Percentiles rank a stretch among this genome's conserved stretches.
These are phyloP conservation scores for Wiebesia pumilae DNA, from an alignment of 1,140 invertebrate species.

Conservation along the genomic window DNA sequence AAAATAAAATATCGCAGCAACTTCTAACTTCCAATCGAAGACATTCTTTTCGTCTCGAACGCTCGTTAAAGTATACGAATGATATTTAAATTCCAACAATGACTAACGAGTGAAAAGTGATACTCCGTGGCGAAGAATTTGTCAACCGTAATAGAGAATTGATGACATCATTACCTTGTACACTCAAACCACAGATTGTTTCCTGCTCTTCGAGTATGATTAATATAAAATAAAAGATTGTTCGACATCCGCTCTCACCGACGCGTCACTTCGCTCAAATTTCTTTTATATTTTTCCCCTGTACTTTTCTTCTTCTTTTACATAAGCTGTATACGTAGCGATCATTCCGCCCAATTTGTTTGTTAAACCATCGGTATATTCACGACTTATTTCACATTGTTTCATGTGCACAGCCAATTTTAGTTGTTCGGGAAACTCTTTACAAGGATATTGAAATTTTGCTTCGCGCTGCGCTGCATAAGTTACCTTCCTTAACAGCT, in stretches of 20 bases:
- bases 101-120: slow-evolving; percentile 3
- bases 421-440: slow-evolving; percentile 49
- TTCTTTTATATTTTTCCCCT: slow-evolving; percentile 58
- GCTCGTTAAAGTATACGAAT: neutral
- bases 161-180: slow-evolving; percentile 50
- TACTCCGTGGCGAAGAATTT: neutral
- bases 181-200: slow-evolving; percentile 56
- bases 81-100: neutral
- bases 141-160: slow-evolving; percentile 6
- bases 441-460: neutral
- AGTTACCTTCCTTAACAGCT: neutral
- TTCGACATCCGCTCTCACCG: slow-evolving; percentile 72
- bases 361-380: slow-evolving; percentile 66
- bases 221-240: slow-evolving; percentile 75
- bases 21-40: too few relatives aligned
- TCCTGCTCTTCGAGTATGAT: slow-evolving; percentile 67
- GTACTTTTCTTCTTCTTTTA: slow-evolving; percentile 56
- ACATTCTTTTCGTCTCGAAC: neutral
- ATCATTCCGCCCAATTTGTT: slow-evolving; percentile 74
- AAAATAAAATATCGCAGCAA: neutral
- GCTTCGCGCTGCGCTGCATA: neutral
- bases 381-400: slow-evolving; percentile 73
- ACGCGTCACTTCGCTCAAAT: slow-evolving; percentile 63
- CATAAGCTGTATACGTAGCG: slow-evolving; percentile 60
- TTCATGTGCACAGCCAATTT: slow-evolving; percentile 73